Evolutionary conservation across 2,797 vertebrate species (phyloP), one percentile per base, ranked within the genome.

Genomic region (Sebastes hopkinsi): DNA sequence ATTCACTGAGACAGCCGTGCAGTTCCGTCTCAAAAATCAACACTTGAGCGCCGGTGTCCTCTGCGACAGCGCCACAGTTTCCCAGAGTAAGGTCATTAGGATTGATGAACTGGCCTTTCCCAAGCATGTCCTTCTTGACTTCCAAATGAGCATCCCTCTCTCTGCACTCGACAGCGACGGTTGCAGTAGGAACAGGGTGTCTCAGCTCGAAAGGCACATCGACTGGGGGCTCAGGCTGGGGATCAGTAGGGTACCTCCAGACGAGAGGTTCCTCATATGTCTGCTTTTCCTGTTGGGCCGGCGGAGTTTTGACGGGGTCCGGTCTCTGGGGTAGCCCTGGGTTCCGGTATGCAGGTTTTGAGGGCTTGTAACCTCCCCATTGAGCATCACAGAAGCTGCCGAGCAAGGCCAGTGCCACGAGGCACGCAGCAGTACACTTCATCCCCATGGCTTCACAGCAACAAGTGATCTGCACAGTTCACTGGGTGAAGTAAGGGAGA

Each of bases 101-200:
- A 22, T 88, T 78, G 72, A 95, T 89, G 0, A 60, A 14, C 61
- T 93, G 86, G 7, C 94, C 93, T 6, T 25, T 90, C 3, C 94
- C 92, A 86, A 93, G 94, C 54, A 95, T 12, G 79, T 96, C 94
- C 79, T 73, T 91, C 65, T 92, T 89, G 67, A 93, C 94, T 30
- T 88, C 87, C 30, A 96, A 91, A 2, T 83, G 77, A 71, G 87
- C 83, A 0, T 18, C 4, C 0, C 0, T 72, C 76, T 95, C 95
- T 58, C 74, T 76, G 86, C 95, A 96, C 1, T 89, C 59, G 0
- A 91, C 93, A 18, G 85, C 42, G 54, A 95, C 89, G 22, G 89
- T 82, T 55, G 77, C 8, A 60, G 80, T 83, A 72, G 90, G 2
- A n/a, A 89, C 72, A 1, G 92, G 94, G 8, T 66, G 0, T 30